phyloP scores from a whole-genome alignment of 2,113 vertebrate genomes.

The Phalacrocorax aristotelis region DNA sequence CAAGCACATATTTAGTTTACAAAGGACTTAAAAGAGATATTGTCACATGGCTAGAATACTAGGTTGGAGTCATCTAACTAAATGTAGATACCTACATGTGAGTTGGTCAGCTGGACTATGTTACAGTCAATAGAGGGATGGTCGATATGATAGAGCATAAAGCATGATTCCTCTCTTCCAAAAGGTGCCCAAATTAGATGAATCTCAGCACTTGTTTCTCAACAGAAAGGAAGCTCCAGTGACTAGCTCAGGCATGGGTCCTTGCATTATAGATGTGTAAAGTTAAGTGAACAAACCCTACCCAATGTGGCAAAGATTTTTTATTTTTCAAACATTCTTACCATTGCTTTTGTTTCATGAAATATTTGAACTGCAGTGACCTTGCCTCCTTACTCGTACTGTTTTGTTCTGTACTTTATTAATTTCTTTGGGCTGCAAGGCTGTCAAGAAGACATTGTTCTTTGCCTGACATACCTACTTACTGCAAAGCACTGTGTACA shows the following conservation, averaged over 20 bases:
- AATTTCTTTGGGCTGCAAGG: slow-evolving; percentile 33
- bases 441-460: slow-evolving; percentile 16
- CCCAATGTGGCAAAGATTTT: background rate
- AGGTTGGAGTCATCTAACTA: background rate
- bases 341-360: background rate
- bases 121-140: background rate
- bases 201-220: background rate
- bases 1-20: background rate
- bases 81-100: background rate
- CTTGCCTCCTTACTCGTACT: background rate
- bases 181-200: background rate
- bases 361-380: slow-evolving; percentile 24
- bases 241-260: background rate
- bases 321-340: background rate
- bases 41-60: background rate
- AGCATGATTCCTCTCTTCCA: background rate
- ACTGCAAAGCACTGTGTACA: slow-evolving; percentile 51
- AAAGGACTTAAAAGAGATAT: background rate
- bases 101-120: background rate
- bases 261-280: background rate
- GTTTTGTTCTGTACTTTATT: slow-evolving; percentile 13
- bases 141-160: background rate
- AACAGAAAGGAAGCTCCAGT: background rate
- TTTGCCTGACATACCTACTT: slow-evolving; percentile 39
- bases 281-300: background rate